A percentile compares a stretch with the other conserved stretches of the same genome.
Evolutionary conservation across 2,888 invertebrate genomes (phyloP).

Genomic region (Heteromurus nitidus): DNA sequence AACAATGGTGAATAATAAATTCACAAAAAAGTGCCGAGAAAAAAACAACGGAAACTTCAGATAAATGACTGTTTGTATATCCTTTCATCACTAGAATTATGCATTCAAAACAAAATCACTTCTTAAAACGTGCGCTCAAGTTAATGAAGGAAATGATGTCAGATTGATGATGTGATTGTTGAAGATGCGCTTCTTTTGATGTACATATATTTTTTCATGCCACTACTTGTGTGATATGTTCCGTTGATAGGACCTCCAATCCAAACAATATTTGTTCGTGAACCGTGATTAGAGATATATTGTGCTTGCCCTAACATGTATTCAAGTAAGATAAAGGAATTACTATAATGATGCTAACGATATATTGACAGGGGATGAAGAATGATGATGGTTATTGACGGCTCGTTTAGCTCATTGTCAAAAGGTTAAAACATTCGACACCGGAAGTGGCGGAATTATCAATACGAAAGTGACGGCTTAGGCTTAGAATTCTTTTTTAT

Average conservation of each 20-base stretch:
- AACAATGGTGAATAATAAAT: neutral
- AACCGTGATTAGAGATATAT: too few relatives aligned
- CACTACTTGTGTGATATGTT: too few relatives aligned
- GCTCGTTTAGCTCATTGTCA: conserved; percentile 34
- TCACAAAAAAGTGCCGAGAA: neutral
- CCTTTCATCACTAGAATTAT: neutral
- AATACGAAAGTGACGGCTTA: too few relatives aligned
- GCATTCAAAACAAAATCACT: neutral
- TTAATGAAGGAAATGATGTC: too few relatives aligned
- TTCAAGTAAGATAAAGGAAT: neutral
- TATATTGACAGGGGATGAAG: conserved; percentile 1
- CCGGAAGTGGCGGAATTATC: conserved; percentile 13
- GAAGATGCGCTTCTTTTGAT: too few relatives aligned
- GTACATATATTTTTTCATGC: too few relatives aligned
- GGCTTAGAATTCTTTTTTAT: too few relatives aligned
- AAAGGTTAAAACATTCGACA: conserved; percentile 1
- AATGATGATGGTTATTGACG: conserved; percentile 26
- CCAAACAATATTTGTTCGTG: too few relatives aligned
- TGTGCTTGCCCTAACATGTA: neutral
- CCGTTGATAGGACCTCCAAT: too few relatives aligned
- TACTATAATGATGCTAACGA: neutral
- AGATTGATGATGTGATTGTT: too few relatives aligned
- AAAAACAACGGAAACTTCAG: neutral
- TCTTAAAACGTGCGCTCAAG: too few relatives aligned
- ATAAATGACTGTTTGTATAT: neutral